Percentiles rank a stretch among this genome's conserved stretches.
phyloP scores from a whole-genome alignment of 2,797 vertebrate species.

The Botia almorhae region DNA sequence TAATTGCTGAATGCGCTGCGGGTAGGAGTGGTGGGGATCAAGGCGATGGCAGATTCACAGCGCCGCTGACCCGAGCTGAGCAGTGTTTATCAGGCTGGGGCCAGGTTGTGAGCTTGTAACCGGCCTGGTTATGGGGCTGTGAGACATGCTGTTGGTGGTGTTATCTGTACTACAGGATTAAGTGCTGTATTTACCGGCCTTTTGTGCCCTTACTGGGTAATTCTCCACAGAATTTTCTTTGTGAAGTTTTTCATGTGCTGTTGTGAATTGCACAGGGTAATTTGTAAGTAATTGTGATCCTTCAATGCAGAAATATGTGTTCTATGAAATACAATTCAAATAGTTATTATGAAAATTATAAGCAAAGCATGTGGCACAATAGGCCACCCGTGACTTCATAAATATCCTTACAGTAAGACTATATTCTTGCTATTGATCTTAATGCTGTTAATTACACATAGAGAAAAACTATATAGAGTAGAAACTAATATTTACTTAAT shows the following conservation, averaged over 20 bases:
- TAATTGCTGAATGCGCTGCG: conserved; percentile 40
- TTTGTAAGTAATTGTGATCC: not conserved
- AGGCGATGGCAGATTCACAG: conserved; percentile 39
- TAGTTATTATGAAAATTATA: not conserved
- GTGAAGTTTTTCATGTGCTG: not conserved
- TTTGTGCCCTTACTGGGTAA: conserved; percentile 15
- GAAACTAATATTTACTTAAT: too few species aligned
- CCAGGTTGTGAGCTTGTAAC: conserved; percentile 46
- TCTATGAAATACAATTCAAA: conserved; percentile 3
- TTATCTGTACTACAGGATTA: conserved; percentile 36
- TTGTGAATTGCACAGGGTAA: not conserved
- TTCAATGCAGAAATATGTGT: not conserved
- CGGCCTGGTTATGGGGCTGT: conserved; percentile 43
- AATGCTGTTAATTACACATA: not conserved
- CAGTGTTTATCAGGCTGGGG: conserved; percentile 48
- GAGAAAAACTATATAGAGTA: too few species aligned
- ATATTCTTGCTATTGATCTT: not conserved
- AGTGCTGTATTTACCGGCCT: conserved; percentile 13
- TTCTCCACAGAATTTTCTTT: not conserved
- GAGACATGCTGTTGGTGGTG: conserved; percentile 35
- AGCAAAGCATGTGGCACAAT: not conserved
- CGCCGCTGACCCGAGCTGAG: conserved; percentile 21
- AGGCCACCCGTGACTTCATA: not conserved
- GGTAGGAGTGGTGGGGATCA: not conserved
- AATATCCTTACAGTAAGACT: not conserved